A percentile compares a stretch with the other conserved stretches of the same genome.
phyloP scores from a whole-genome alignment of 2,888 invertebrate species.

The Dolomedes plantarius region DNA sequence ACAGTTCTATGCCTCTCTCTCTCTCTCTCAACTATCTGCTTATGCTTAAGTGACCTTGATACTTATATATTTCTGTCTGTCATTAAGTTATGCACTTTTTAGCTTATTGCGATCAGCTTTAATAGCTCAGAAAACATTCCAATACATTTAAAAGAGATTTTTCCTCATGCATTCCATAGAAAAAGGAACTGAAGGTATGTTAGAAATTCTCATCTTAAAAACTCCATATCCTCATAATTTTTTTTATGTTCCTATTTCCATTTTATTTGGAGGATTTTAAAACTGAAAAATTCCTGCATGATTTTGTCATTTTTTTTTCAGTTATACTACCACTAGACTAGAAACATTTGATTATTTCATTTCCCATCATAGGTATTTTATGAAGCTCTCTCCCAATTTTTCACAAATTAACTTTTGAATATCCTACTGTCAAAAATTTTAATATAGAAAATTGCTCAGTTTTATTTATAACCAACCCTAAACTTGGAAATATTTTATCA shows the following conservation, averaged over 20 bases:
- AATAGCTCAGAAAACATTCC: conserved; percentile 71
- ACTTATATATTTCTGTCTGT: conserved; percentile 22
- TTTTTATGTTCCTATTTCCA: background rate
- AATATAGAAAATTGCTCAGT: too few relatives aligned
- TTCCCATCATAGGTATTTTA: too few relatives aligned
- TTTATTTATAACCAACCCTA: too few relatives aligned
- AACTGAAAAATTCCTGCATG: background rate
- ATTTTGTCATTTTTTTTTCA: too few relatives aligned
- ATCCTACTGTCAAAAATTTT: too few relatives aligned
- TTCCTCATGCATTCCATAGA: conserved; percentile 70
- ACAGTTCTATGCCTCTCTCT: conserved; percentile 25
- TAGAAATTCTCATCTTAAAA: conserved; percentile 2
- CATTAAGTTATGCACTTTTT: conserved; percentile 68
- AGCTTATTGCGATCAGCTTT: conserved; percentile 70
- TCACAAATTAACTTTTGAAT: too few relatives aligned
- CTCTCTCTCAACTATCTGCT: conserved; percentile 29
- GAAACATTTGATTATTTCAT: too few relatives aligned
- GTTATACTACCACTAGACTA: too few relatives aligned
- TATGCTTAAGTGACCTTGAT: conserved; percentile 27
- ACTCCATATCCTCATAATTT: background rate
- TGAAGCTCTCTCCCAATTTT: too few relatives aligned
- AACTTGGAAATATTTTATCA: too few relatives aligned
- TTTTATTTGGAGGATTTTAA: background rate
- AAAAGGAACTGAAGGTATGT: conserved; percentile 71
- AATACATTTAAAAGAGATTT: conserved; percentile 72